Conservation (phyloP, 2,797 vertebrate species). For the Dallia pectoralis region DNA sequence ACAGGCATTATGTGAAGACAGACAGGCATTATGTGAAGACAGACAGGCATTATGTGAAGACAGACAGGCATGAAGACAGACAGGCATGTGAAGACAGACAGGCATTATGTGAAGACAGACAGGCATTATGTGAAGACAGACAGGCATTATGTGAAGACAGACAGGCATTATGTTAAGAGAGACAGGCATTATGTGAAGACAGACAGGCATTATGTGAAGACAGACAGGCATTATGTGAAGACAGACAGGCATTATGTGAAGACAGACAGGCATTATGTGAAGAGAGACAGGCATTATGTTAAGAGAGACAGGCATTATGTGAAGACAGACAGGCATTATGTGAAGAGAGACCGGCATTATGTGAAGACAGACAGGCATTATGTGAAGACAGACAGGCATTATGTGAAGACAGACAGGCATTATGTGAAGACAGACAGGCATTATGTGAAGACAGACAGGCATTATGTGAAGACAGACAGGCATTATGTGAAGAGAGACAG, state of each 20-base stretch:
- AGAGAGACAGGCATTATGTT: too few relatives aligned
- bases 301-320: conserved; percentile 28
- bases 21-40: conserved; percentile 45
- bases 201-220: conserved; percentile 29
- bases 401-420: conserved; percentile 36
- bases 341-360: too few relatives aligned
- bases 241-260: conserved; percentile 29
- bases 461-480: conserved; percentile 29
- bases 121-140: conserved; percentile 50
- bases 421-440: conserved; percentile 34
- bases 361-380: too few relatives aligned
- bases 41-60: conserved; percentile 29
- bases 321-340: conserved; percentile 42
- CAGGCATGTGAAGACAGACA: too few relatives aligned
- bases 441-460: conserved; percentile 42
- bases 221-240: conserved; percentile 43
- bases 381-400: conserved; percentile 38
- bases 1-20: conserved; percentile 25
- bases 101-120: conserved; percentile 21
- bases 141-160: conserved; percentile 23
- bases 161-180: conserved; percentile 49
- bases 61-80: conserved; percentile 39
- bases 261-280: conserved; percentile 42
- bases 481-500: conserved; percentile 49
- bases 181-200: too few relatives aligned